These are phyloP conservation scores for Meandrina meandrites DNA, from an alignment of 92 coral and sea anemone genomes.

Conservation along the genomic window DNA sequence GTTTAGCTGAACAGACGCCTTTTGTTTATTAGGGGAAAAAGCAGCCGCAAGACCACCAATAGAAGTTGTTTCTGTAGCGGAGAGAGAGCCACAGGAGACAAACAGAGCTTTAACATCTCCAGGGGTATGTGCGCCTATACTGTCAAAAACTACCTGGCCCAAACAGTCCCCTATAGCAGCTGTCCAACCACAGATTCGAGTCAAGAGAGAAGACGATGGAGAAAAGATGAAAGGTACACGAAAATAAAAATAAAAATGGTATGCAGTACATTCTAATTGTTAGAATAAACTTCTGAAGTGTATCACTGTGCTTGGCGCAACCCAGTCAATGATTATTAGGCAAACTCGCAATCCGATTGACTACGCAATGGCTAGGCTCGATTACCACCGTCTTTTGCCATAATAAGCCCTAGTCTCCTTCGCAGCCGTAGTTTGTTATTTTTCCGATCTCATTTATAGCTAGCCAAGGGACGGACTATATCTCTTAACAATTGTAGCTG, in stretches of 20 bases:
- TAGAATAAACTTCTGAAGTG: not conserved
- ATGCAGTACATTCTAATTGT: not conserved
- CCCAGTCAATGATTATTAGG: too few species aligned
- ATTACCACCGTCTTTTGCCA: too few species aligned
- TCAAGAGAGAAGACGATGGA: slow-evolving; percentile 30
- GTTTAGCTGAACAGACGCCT: not conserved
- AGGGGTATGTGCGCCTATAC: not conserved
- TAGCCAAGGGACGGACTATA: too few species aligned
- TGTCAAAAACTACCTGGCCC: slow-evolving; percentile 52
- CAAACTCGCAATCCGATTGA: too few species aligned
- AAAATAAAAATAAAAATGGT: not conserved
- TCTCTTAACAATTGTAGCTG: not conserved
- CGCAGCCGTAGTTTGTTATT: too few species aligned
- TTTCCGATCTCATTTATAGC: too few species aligned
- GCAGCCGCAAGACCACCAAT: not conserved
- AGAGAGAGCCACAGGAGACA: not conserved
- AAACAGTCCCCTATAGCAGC: slow-evolving; percentile 90
- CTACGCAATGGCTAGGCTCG: too few species aligned
- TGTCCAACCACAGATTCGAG: slow-evolving; percentile 82
- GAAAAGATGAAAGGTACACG: slow-evolving; percentile 26
- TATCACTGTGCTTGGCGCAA: too few species aligned
- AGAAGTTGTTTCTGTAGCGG: slow-evolving; percentile 12
- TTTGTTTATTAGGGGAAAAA: not conserved
- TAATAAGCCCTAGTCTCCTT: too few species aligned
- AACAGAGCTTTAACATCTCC: slow-evolving; percentile 9